Conservation (phyloP, 2,888 invertebrate species). For the Trichopoda pennipes region DNA sequence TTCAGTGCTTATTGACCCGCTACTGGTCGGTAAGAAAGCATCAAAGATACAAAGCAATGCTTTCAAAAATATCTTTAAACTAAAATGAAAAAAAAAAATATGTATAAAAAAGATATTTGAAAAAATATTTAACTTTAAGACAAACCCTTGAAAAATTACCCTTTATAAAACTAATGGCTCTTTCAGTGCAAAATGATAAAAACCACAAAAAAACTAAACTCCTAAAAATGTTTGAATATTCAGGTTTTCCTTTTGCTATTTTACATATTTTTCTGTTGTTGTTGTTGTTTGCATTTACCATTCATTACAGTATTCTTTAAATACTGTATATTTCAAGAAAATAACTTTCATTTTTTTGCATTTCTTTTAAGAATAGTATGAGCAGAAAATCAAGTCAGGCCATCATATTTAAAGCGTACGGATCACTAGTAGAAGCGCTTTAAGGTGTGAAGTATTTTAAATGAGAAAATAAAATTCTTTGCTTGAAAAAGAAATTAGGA, state of each 20-base stretch:
- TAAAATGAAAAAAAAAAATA: no score
- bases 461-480: no score
- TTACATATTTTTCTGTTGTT: background rate
- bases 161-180: no score
- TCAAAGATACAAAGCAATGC: no score
- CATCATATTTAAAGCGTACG: background rate
- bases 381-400: slow-evolving; percentile 1
- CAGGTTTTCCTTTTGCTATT: background rate
- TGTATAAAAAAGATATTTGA: no score
- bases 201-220: background rate
- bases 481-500: no score
- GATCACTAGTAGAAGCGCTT: background rate
- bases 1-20: no score
- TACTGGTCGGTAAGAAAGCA: no score
- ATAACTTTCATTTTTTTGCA: background rate
- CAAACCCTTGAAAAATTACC: no score
- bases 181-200: no score
- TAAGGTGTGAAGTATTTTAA: background rate
- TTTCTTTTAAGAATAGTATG: slow-evolving; percentile 10
- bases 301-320: slow-evolving; percentile 24
- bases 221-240: background rate
- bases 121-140: no score
- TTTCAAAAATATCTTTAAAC: no score
- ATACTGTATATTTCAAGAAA: slow-evolving; percentile 1
- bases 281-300: slow-evolving; percentile 8